A percentile compares a stretch with the other conserved stretches of the same genome.
Evolutionary conservation across 2,113 vertebrate species (phyloP).

Genomic region (Larimichthys crocea): DNA sequence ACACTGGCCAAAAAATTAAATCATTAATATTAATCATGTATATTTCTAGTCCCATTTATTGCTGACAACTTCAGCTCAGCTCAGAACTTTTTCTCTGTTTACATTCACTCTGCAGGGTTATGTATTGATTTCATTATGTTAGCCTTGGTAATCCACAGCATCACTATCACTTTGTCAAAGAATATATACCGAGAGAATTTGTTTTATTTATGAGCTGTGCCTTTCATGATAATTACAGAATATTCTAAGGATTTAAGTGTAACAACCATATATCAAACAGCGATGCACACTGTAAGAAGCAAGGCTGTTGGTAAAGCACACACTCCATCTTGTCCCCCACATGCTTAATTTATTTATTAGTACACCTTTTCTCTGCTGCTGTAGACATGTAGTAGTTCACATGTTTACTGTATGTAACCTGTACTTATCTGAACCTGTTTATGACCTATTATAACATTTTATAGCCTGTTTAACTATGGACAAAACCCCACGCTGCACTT

Average conservation of each 20-base stretch:
- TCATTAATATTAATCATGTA: too few relatives aligned
- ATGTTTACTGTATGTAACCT: background rate
- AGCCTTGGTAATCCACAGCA: slow-evolving; percentile 29
- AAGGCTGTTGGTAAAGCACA: background rate
- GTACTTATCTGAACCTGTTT: too few relatives aligned
- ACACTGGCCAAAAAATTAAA: too few relatives aligned
- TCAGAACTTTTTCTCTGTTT: too few relatives aligned
- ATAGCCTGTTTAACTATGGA: background rate
- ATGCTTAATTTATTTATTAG: background rate
- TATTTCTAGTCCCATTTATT: too few relatives aligned
- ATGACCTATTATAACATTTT: too few relatives aligned
- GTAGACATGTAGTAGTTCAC: background rate
- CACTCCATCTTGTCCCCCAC: background rate
- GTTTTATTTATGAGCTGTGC: slow-evolving; percentile 13
- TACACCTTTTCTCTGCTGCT: background rate
- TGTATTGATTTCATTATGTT: background rate
- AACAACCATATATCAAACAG: slow-evolving; percentile 9
- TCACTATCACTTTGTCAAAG: background rate
- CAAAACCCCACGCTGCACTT: background rate
- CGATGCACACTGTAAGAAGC: background rate
- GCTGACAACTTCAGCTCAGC: too few relatives aligned
- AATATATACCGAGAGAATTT: background rate
- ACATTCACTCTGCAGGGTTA: too few relatives aligned
- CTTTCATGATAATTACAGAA: slow-evolving; percentile 13
- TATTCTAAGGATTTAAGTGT: slow-evolving; percentile 24